Conservation (phyloP, 2,797 vertebrate genomes). For the Gadopsis bispinosus region DNA sequence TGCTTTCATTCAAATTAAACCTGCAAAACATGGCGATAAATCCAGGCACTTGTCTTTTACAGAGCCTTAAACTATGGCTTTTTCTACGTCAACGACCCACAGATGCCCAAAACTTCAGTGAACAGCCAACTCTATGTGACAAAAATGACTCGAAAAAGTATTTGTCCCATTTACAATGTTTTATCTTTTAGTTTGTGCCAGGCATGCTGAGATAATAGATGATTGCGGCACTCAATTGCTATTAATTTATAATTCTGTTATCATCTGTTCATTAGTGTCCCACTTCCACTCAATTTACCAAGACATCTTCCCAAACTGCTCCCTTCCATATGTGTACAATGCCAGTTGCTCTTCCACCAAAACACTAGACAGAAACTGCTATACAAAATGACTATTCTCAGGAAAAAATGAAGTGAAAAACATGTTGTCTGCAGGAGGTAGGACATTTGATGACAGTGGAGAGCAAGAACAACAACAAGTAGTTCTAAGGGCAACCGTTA, state of each 20-base stretch:
- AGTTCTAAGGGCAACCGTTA: not conserved
- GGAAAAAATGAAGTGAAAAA: not conserved
- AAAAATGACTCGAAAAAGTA: conserved; percentile 5
- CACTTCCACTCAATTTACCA: conserved; percentile 49
- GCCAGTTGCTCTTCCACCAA: not conserved
- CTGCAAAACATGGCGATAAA: not conserved
- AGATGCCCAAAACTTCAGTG: not conserved
- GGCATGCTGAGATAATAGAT: conserved; percentile 18
- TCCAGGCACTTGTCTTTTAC: not conserved
- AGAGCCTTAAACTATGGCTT: not conserved
- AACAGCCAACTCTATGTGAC: not conserved
- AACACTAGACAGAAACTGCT: not conserved
- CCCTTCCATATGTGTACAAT: not conserved
- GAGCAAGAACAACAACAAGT: not conserved
- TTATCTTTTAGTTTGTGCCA: conserved; percentile 10
- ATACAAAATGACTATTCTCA: conserved; percentile 18
- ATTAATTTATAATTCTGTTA: conserved; percentile 50
- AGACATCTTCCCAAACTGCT: conserved; percentile 24
- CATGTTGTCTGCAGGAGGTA: not conserved
- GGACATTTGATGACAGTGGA: not conserved
- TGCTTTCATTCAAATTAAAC: conserved; percentile 18
- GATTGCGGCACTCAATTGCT: conserved; percentile 31
- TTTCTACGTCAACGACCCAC: not conserved
- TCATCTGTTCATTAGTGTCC: conserved; percentile 53
- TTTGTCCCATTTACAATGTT: not conserved